These are phyloP conservation scores for Nephila pilipes DNA, from an alignment of 1,140 invertebrate genomes.

Conservation along the genomic window DNA sequence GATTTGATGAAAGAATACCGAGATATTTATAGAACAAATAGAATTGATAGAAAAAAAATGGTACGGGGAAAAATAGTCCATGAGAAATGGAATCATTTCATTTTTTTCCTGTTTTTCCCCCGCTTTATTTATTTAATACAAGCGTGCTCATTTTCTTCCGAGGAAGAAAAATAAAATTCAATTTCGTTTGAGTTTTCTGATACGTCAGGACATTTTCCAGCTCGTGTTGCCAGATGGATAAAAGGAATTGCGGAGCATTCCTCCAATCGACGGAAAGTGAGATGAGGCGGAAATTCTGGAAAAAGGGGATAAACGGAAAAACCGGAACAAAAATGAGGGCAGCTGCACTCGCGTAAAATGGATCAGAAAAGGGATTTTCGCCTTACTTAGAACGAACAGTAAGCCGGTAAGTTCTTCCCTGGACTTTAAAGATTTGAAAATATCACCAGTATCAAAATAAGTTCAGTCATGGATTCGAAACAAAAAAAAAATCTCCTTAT, in stretches of 20 bases:
- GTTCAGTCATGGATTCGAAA: too few species aligned
- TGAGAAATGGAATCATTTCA: slow-evolving; percentile 16
- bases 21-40: not conserved
- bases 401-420: not conserved
- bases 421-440: not conserved
- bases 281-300: slow-evolving; percentile 11
- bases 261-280: not conserved
- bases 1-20: not conserved
- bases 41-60: too few species aligned
- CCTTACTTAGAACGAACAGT: not conserved
- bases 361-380: not conserved
- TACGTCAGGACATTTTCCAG: slow-evolving; percentile 11
- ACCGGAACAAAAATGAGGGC: not conserved
- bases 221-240: not conserved
- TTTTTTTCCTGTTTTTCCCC: not conserved
- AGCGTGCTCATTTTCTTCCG: not conserved
- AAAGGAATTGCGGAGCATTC: not conserved
- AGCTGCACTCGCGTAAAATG: not conserved
- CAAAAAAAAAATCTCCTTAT: too few species aligned
- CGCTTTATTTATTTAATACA: slow-evolving; percentile 17
- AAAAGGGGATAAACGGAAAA: not conserved
- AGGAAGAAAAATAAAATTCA: not conserved
- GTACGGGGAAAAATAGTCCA: not conserved
- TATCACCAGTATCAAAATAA: not conserved
- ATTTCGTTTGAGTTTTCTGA: not conserved